Evolutionary conservation across 30 jellyfish, hydroid and myxozoan species (phyloP), one percentile per base, ranked within the genome.

Genomic region (Aurelia coerulea): DNA sequence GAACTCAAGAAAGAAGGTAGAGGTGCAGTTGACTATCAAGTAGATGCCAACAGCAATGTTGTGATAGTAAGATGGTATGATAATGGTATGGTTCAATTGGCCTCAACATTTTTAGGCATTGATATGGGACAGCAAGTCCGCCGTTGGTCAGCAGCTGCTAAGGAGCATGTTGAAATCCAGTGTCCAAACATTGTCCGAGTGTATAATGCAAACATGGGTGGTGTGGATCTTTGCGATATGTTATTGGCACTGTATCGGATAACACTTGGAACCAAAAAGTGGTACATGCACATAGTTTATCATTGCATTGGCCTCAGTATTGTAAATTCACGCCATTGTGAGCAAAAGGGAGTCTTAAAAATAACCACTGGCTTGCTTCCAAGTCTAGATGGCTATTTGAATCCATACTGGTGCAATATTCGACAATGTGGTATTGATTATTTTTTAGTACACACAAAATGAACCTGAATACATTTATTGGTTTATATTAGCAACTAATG

Each of bases 201-300:
- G 49, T 37, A 37, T 37, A 37, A 37, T 37, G 49, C 68, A 59
- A 59, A 15, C 31, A 15, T 59, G 19, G 68, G 68, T 4, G 78
- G 78, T 67, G 78, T 67, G 3, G 78, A 67, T 67, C 78, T n/a
- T 67, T 67, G 78, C 11, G 78, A 67, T 10, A 67, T 67, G 78
- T 35, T 67, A 32, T 5, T 67, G 68, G 46, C 78, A 3, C 78
- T 67, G 18, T 19, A 67, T 19, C 6, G 78, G 33, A 67, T n/a
- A 31, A 67, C 46, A 35, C 78, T 67, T 67, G 78, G 78, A 35
- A 67, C 53, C 46, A 67, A 37, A 4, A 37, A 37, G 49, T 37
- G 49, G 49, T 37, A 37, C 49, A 37, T 37, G 49, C 49, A 37
- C 49, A 37, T 37, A 37, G 49, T 37, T 37, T 37, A 37, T 37